Evolutionary conservation across 2,888 invertebrate species (phyloP).

Genomic region (Microctonus brassicae): DNA sequence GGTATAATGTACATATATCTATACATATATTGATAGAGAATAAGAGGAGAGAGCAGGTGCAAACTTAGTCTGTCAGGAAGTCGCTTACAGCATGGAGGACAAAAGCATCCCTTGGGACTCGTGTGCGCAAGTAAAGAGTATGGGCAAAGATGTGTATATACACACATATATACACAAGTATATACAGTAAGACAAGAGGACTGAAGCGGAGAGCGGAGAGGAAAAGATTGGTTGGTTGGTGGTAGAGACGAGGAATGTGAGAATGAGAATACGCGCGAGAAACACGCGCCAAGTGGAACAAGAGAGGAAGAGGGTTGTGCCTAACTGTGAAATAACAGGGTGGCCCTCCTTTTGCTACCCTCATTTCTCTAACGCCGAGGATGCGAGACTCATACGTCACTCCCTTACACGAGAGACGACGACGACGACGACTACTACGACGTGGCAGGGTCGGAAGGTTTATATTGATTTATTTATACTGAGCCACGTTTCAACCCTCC

Average conservation of each 20-base stretch:
- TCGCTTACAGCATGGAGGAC: slow-evolving; percentile 69
- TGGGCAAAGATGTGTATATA: slow-evolving; percentile 11
- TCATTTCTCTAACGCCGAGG: slow-evolving; percentile 39
- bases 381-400: slow-evolving; percentile 65
- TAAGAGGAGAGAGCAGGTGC: slow-evolving; percentile 58
- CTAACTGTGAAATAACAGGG: slow-evolving; percentile 69
- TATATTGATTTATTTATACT: slow-evolving; percentile 68
- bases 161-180: neutral
- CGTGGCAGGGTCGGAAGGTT: slow-evolving; percentile 49
- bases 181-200: slow-evolving; percentile 13
- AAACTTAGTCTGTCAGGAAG: slow-evolving; percentile 69
- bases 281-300: slow-evolving; percentile 29
- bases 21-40: neutral
- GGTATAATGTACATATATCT: too few relatives aligned
- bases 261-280: slow-evolving; percentile 43
- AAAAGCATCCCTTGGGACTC: slow-evolving; percentile 68
- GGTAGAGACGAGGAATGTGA: slow-evolving; percentile 46
- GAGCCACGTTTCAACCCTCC: slow-evolving; percentile 48
- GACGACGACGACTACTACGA: slow-evolving; percentile 47
- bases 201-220: slow-evolving; percentile 12
- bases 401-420: slow-evolving; percentile 55
- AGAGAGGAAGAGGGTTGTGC: slow-evolving; percentile 50
- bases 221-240: slow-evolving; percentile 17
- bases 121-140: slow-evolving; percentile 52
- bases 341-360: slow-evolving; percentile 49